Evolutionary conservation across 2,888 invertebrate genomes (phyloP), one percentile per base, ranked within the genome.

Genomic region (Trachelus troglodyta): DNA sequence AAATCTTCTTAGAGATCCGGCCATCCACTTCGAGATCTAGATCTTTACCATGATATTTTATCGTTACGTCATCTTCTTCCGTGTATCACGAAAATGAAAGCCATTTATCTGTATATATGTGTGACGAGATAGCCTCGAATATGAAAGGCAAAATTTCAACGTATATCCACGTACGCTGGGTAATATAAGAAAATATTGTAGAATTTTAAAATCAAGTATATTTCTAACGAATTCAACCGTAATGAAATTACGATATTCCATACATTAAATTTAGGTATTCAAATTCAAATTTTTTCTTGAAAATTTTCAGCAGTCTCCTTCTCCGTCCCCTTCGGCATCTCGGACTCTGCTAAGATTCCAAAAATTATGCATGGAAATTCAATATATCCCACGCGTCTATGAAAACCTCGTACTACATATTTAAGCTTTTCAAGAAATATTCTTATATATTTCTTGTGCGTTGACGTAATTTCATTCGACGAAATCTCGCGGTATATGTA

Each of bases 181-280:
- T 23, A 23, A 23, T 9, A 2, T 2, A 23, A 56, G 23, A 23
- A 56, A 23, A 23, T 56, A 56, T 56, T 56, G 0, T 2, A 56
- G 23, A 56, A 56, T 1, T 23, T 56, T 1, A 2, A 9, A 56
- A 79, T 76, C 73, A 74, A 68, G 77, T 68, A 73, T 69, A 79
- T 77, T 82, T 71, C 75, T 77, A 69, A 73, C 40, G 69, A 69
- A 81, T 74, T 79, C 69, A 73, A 74, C 56, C 76, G 23, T 34
- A 69, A 78, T 75, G 76, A 82, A 81, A 82, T 79, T 69, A 76
- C 78, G 74, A 78, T 77, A 78, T 79, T 79, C 75, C 34, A 34
- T 69, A 69, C 37, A 81, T 69, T 37, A 69, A 74, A 81, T 82
- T 78, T 73, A 77, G 71, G 79, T 82, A 79, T 81, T 75, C 76